A percentile compares a stretch with the other conserved stretches of the same genome.
Conservation (phyloP, 1,140 invertebrate species). For the Theocolax elegans region DNA sequence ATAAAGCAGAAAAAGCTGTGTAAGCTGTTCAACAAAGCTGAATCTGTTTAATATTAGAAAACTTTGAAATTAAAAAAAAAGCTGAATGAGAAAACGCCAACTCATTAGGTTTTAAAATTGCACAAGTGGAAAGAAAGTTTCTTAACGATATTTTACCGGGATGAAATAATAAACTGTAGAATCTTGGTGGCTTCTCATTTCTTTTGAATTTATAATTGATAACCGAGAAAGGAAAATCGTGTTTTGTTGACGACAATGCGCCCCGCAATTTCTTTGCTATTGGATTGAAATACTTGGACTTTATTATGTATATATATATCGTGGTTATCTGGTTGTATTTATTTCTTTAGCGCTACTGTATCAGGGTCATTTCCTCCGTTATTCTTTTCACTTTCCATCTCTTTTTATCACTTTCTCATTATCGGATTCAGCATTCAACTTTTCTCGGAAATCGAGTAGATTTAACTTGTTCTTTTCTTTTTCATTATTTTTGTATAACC, state of each 20-base stretch:
- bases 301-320: too few relatives aligned
- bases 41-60: too few relatives aligned
- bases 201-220: background rate
- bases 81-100: background rate
- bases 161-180: background rate
- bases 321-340: background rate
- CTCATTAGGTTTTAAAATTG: background rate
- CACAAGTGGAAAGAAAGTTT: background rate
- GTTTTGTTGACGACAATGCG: background rate
- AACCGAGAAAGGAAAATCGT: conserved; percentile 12
- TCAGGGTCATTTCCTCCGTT: background rate
- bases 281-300: background rate
- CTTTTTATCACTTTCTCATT: background rate
- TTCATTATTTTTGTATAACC: background rate
- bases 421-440: background rate
- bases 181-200: background rate
- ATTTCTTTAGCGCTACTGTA: background rate
- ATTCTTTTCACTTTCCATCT: background rate
- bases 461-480: background rate
- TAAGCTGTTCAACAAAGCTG: too few relatives aligned
- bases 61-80: too few relatives aligned
- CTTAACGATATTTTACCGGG: background rate
- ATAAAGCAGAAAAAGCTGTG: too few relatives aligned
- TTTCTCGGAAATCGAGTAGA: too few relatives aligned
- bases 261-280: background rate